Conservation (phyloP, 2,113 vertebrate genomes). For the Isichthys henryi region DNA sequence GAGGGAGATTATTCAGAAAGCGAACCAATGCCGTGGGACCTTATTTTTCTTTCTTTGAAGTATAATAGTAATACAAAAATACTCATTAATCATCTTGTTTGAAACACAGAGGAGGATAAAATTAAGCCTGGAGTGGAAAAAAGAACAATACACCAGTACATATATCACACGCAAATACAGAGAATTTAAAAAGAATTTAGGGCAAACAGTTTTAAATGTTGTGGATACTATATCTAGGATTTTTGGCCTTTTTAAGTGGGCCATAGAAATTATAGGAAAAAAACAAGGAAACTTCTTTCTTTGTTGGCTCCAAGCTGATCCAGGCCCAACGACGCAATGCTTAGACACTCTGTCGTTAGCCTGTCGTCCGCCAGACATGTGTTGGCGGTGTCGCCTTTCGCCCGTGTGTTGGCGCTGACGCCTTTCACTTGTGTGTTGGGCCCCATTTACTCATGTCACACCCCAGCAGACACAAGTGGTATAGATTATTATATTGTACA, state of each 20-base stretch:
- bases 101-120: background rate
- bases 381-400: background rate
- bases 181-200: background rate
- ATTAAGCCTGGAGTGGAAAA: background rate
- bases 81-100: background rate
- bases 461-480: no score
- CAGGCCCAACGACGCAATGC: background rate
- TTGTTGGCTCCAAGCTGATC: background rate
- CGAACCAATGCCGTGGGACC: background rate
- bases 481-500: no score
- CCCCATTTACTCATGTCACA: no score
- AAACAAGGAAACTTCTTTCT: background rate
- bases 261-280: background rate
- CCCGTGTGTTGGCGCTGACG: background rate
- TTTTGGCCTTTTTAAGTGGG: background rate
- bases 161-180: background rate
- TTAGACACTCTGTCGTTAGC: background rate
- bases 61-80: slow-evolving; percentile 3
- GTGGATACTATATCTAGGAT: background rate
- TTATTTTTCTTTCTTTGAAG: background rate
- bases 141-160: background rate
- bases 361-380: background rate
- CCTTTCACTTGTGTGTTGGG: no score
- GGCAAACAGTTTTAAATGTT: background rate
- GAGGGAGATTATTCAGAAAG: background rate